These are phyloP conservation scores for Platalea minor DNA, from an alignment of 2,797 vertebrate species.

Conservation along the genomic window DNA sequence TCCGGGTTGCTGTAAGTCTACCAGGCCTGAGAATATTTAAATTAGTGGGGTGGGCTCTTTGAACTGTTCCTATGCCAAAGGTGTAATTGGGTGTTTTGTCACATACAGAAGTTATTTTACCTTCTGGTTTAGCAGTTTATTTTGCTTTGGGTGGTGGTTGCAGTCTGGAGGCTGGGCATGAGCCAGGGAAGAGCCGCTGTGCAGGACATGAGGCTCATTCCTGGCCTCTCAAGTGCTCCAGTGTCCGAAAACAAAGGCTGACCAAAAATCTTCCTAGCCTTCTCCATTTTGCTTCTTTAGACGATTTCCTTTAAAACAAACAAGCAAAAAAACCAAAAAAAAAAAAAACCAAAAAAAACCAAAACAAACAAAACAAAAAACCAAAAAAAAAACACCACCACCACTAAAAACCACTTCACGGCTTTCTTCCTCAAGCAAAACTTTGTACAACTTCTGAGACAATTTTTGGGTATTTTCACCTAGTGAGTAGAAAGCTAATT, in stretches of 20 bases:
- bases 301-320: background rate
- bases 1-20: background rate
- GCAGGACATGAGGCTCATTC: background rate
- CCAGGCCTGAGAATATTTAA: background rate
- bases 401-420: background rate
- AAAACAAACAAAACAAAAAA: no score
- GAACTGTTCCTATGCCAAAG: background rate
- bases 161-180: background rate
- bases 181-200: background rate
- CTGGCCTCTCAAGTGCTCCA: background rate
- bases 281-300: background rate
- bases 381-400: no score
- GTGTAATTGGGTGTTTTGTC: background rate
- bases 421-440: background rate
- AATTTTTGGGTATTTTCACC: background rate
- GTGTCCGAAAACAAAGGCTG: background rate
- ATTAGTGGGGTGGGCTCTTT: background rate
- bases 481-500: background rate
- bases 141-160: background rate
- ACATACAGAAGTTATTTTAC: background rate
- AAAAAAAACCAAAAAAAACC: no score
- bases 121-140: background rate
- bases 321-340: no score
- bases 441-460: fast-evolving
- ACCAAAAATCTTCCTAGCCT: background rate